phyloP scores from a whole-genome alignment of 2,797 vertebrate species.

The Smutsia gigantea region DNA sequence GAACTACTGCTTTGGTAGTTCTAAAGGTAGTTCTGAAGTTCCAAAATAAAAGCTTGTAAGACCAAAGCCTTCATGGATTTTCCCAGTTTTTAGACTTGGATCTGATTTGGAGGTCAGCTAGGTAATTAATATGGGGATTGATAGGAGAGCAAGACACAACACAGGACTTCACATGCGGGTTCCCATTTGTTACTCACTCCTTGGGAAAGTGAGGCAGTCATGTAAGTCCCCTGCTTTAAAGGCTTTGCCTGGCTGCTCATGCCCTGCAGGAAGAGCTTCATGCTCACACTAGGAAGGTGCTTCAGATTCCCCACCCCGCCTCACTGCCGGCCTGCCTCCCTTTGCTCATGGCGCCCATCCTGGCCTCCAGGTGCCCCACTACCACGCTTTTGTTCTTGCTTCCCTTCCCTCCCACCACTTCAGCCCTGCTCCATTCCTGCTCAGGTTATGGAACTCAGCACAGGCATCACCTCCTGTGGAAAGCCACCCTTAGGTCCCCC shows the following conservation, averaged over 20 bases:
- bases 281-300: background rate
- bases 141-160: background rate
- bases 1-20: background rate
- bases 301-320: background rate
- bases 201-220: background rate
- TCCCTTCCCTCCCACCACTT: background rate
- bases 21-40: too few relatives aligned
- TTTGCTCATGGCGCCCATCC: fast-evolving
- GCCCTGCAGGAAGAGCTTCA: background rate
- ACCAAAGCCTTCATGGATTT: background rate
- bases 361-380: background rate
- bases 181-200: background rate
- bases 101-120: background rate
- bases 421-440: background rate
- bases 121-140: background rate
- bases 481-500: background rate
- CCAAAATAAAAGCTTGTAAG: too few relatives aligned
- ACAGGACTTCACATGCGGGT: background rate
- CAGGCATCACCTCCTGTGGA: background rate
- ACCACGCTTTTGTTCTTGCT: background rate
- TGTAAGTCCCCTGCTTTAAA: background rate
- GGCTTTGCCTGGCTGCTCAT: background rate
- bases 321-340: fast-evolving
- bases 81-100: background rate
- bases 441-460: background rate